Evolutionary conservation across 2,113 vertebrate species (phyloP), one percentile per base, ranked within the genome.

Genomic region (Harpagus bidentatus): DNA sequence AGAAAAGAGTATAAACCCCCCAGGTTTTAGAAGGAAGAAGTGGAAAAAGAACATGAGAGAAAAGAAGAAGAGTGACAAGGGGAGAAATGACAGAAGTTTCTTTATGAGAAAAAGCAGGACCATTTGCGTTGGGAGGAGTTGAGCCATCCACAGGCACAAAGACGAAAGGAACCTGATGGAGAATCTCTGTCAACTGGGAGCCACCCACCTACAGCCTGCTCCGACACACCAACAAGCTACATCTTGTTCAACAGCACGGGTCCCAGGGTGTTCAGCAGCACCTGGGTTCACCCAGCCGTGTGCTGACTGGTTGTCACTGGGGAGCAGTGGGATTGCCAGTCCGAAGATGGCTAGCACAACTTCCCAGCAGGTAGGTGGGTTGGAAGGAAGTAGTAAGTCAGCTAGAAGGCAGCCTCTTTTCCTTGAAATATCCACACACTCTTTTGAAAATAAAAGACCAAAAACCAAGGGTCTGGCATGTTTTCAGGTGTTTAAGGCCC

Each of bases 211-310:
- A 34, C 7, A 5, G 73, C 32, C 43, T 80, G 38, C n/a, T 87
- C 32, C 82, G 50, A 82, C 18, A 34, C 3, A 25, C 16, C 13
- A 1, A 25, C 65, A 79, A 86, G 6, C 26, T n/a, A 22, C 9
- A 4, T 59, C 66, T 70, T 82, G 16, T 58, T 82, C 47, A 45
- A 28, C 47, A 87, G n/a, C 5, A 0, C 6, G 15, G 28, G 14
- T 4, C 32, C 21, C 19, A 16, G 19, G 32, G 6, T 8, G 8
- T 11, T 73, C 86, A 58, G 43, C 36, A 48, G 28, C 1, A 3
- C 40, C 34, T 9, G 29, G 17, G 3, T 29, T 58, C 6, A 2
- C 55, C 81, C 40, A 78, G 28, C 31, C 0, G 0, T 25, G 20
- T 59, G 38, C 25, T 79, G n/a, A 18, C 5, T 0, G 13, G 8